Evolutionary conservation across 2,797 vertebrate species (phyloP), one percentile per base, ranked within the genome.

Genomic region (Trichosurus vulpecula): DNA sequence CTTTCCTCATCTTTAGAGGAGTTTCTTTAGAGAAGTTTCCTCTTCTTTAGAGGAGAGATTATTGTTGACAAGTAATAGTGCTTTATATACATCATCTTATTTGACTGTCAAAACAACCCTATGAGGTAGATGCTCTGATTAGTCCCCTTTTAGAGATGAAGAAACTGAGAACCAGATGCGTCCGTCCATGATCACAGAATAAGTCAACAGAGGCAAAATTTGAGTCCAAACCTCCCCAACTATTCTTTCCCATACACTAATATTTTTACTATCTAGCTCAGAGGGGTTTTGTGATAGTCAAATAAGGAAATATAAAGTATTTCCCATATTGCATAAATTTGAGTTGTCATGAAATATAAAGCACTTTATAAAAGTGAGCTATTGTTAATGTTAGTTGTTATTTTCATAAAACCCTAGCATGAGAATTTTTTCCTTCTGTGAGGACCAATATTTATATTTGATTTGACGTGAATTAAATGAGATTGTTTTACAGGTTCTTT

Each of bases 401-500:
- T 30, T 35, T 30, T 90, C 29, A 1, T 31, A 12, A 90, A 90
- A 35, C 35, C 51, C 92, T 93, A 57, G 22, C 0, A 51, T 54
- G 93, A 81, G 52, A 91, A 95, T 87, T 10, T 91, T 96, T 93
- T 51, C 54, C 19, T 81, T 52, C 47, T 87, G 14, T 81, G 41
- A 66, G 51, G 92, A 93, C 41, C 66, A 92, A 91, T 30, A 2
- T 54, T 90, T 92, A 52, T 91, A 52, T 47, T 74, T 95, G n/a
- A 87, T 57, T 87, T 94, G 93, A 90, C 74, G 94, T 57, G 92
- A 30, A 0, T 0, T 94, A 54, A 47, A 51, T n/a, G 52, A 35
- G 14, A 1, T 93, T 92, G 14, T 55, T 92, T 96, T 97, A 52
- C 52, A 52, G n/a, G 41, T 74, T 92, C 35, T 91, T 96, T 96